A percentile compares a stretch with the other conserved stretches of the same genome.
phyloP scores from a whole-genome alignment of 1,140 invertebrate genomes.

The Ditylenchus dipsaci region DNA sequence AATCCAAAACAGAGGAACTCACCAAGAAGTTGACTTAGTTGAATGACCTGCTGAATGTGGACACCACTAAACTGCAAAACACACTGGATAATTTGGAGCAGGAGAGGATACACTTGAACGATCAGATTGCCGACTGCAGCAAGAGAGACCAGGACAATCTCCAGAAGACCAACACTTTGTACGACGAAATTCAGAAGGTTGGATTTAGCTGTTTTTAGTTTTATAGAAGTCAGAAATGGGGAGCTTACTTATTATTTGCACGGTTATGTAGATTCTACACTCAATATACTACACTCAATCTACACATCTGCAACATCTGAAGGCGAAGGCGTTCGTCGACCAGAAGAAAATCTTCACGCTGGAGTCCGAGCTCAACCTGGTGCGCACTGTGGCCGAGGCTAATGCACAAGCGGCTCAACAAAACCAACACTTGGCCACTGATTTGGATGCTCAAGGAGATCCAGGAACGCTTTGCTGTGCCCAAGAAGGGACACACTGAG shows the following conservation, averaged over 20 bases:
- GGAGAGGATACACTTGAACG: constrained; percentile 19
- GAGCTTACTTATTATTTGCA: no score
- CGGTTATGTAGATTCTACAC: no score
- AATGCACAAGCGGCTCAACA: constrained; percentile 17
- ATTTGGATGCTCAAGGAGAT: constrained; percentile 16
- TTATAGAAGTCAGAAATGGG: no score
- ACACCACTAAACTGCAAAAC: constrained; percentile 13
- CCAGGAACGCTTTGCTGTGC: constrained; percentile 14
- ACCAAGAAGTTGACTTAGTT: constrained; percentile 10
- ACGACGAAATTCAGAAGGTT: constrained; percentile 32
- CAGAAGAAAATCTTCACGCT: constrained; percentile 13
- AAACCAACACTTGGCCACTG: constrained; percentile 15
- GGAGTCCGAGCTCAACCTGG: constrained; percentile 10
- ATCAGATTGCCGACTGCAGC: constrained; percentile 14
- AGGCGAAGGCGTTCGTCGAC: constrained; percentile 18
- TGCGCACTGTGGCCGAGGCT: constrained; percentile 18
- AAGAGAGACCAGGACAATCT: constrained; percentile 23
- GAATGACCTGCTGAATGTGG: not conserved
- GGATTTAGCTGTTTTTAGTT: not conserved
- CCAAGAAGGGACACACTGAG: constrained; percentile 17
- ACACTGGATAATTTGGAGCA: constrained; percentile 20
- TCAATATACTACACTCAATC: no score
- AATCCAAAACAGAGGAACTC: constrained; percentile 6
- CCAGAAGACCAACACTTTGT: constrained; percentile 13
- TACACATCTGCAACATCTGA: constrained; percentile 24